These are phyloP conservation scores for Lasioglossum zephyrum DNA, from an alignment of 2,888 invertebrate genomes.

Conservation along the genomic window DNA sequence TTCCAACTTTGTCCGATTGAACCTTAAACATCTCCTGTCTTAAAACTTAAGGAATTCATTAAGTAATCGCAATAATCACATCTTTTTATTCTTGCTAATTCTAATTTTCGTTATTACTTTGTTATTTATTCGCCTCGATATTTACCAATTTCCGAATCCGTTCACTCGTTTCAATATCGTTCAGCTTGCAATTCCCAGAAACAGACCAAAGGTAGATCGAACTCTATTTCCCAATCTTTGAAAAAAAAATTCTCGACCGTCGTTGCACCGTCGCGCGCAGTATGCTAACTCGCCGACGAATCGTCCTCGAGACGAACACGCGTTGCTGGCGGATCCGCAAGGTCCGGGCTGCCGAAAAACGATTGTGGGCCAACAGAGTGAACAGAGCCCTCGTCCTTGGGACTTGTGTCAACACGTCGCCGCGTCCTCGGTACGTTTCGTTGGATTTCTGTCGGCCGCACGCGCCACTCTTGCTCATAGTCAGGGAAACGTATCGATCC, in stretches of 20 bases:
- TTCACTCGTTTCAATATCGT: too few species aligned
- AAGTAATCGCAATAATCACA: neutral
- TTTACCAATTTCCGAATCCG: neutral
- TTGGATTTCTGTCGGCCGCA: conserved; percentile 71
- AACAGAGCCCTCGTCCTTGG: conserved; percentile 63
- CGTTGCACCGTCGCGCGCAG: neutral
- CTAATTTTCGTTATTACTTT: neutral
- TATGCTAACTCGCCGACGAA: neutral
- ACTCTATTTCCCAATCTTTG: neutral
- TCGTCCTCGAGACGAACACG: neutral
- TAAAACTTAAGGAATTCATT: neutral
- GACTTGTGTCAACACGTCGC: conserved; percentile 72
- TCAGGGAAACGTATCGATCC: conserved; percentile 66
- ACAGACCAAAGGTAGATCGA: neutral
- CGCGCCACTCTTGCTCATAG: conserved; percentile 59
- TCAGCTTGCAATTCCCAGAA: neutral
- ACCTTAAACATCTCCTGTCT: neutral
- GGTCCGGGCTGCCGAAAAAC: conserved; percentile 65
- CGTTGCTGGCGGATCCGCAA: neutral
- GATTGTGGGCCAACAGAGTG: conserved; percentile 58
- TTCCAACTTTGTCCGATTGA: neutral
- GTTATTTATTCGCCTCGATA: neutral
- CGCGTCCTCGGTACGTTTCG: conserved; percentile 50
- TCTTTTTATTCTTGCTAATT: neutral
- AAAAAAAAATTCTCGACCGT: neutral